Conservation (phyloP, 2,888 invertebrate genomes). For the Thymelicus sylvestris region DNA sequence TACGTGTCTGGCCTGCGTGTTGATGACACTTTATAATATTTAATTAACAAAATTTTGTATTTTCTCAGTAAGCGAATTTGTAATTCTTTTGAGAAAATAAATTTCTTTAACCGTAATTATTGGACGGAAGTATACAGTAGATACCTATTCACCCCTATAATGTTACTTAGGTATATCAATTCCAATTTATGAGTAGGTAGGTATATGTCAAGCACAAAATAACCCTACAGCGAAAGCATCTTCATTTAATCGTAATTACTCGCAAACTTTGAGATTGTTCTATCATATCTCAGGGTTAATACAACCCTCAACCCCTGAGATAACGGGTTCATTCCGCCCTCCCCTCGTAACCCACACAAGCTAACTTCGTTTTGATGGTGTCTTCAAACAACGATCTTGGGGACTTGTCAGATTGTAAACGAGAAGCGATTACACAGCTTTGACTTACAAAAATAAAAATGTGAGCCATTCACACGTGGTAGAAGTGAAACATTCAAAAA, state of each 20-base stretch:
- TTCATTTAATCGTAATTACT: constrained; percentile 47
- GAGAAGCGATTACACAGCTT: constrained; percentile 3
- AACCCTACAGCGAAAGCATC: constrained; percentile 29
- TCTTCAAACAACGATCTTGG: constrained; percentile 45
- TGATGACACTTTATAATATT: no score
- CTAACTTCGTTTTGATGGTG: constrained; percentile 57
- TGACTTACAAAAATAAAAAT: no score
- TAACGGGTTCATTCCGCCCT: constrained; percentile 65
- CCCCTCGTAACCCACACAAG: constrained; percentile 43
- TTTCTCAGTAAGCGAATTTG: no score
- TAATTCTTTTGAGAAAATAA: no score
- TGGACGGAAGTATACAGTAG: no score
- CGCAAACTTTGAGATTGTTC: constrained; percentile 47
- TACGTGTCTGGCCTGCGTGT: no score
- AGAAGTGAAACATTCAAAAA: no score
- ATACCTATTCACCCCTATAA: neutral
- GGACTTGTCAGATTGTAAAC: neutral
- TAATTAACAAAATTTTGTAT: no score
- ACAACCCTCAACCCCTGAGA: constrained; percentile 54
- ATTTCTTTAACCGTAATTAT: no score
- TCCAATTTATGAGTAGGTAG: neutral
- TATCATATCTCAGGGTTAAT: constrained; percentile 35
- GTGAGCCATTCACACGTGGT: no score
- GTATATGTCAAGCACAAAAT: constrained; percentile 19
- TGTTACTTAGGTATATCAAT: no score